Evolutionary conservation across 2,113 vertebrate genomes (phyloP).

Genomic region (Paradisaea rubra): DNA sequence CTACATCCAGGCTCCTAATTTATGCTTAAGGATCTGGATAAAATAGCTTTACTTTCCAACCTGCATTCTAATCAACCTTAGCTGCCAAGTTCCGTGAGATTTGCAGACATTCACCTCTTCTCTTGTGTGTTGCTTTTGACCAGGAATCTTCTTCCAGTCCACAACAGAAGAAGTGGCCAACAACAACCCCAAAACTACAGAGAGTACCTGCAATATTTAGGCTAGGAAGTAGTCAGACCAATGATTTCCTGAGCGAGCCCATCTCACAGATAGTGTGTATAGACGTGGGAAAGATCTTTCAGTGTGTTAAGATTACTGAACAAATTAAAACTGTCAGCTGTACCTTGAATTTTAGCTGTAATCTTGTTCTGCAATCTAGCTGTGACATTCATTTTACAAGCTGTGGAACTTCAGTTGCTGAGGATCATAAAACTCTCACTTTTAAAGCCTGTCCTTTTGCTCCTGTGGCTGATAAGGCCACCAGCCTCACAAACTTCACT

Average conservation of each 20-base stretch:
- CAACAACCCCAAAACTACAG: not conserved
- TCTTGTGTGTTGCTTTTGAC: not conserved
- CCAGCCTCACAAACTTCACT: not conserved
- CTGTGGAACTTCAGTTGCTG: not conserved
- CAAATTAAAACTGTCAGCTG: not conserved
- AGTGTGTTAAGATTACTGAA: not conserved
- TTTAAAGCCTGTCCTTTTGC: not conserved
- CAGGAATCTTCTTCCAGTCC: not conserved
- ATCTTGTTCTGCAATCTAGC: not conserved
- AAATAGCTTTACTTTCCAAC: not conserved
- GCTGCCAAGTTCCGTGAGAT: not conserved
- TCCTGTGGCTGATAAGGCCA: not conserved
- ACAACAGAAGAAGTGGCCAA: not conserved
- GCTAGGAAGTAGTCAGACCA: not conserved
- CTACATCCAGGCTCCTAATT: not conserved
- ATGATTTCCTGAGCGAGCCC: accelerated
- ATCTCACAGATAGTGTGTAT: not conserved
- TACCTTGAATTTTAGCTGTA: not conserved
- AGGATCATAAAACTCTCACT: not conserved
- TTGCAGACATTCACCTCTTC: not conserved
- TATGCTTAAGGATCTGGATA: not conserved
- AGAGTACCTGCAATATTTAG: not conserved
- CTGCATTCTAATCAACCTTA: not conserved
- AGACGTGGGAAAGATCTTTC: not conserved
- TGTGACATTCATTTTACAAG: not conserved